Evolutionary conservation across 1,140 invertebrate species (phyloP), one percentile per base, ranked within the genome.

Genomic region (Mercenaria mercenaria): DNA sequence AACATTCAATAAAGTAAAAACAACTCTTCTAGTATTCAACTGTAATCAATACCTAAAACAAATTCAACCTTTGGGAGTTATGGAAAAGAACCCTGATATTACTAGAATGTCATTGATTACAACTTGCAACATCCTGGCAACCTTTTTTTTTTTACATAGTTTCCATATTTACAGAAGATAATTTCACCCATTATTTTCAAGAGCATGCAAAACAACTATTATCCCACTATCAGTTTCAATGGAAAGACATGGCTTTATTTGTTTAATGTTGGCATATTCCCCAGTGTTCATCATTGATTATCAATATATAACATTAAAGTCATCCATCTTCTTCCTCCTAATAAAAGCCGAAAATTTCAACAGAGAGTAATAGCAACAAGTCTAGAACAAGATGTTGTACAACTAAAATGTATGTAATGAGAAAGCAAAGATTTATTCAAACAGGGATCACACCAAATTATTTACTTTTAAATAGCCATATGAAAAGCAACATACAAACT

Each of bases 201-300:
- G 61, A 67, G n/a, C 61, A 67, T 67, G 61, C 61, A 67, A 67
- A 67, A 67, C 32, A 32, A 34, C 61, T 15, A 67, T 67, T 34
- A 67, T 15, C 61, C 32, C 10, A 37, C 61, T 67, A 67, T 67
- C 61, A 67, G 32, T 67, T 67, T 67, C 61, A 67, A 34, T 67
- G 61, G 10, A 37, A 67, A 67, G 61, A 67, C 26, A 67, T 67
- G 43, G 56, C 32, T 67, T 67, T 67, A n/a, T 29, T 67, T 67
- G 61, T 67, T 67, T 67, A 67, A 67, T 67, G 61, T 67, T 10
- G 61, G 61, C 32, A 26, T 67, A 67, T 67, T 67, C 32, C 61
- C 11, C 26, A 56, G 10, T 34, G 61, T 34, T 67, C 61, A 67
- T 11, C 61, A 67, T 67, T 67, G 61, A 67, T 67, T 37, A 67